Base-by-base conservation (phyloP, 2,888 invertebrate genomes). In the Agrochola lychnidis region DNA sequence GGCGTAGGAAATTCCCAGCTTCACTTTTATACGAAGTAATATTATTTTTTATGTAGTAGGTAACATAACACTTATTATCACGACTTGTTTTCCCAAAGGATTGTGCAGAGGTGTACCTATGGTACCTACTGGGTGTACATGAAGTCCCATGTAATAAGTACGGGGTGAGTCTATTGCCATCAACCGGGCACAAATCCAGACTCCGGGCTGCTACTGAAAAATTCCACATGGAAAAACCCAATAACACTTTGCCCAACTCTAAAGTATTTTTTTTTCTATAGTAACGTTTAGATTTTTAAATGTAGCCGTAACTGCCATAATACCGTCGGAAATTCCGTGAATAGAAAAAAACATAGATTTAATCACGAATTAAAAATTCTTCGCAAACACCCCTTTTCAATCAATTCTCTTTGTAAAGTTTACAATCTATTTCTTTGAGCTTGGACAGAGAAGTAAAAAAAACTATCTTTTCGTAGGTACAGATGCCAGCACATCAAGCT, bases 391-490 rank as follows among this genome's bases (percentile, higher is more conserved):
- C 56, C 53, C 57, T 71, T 30, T 30, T 69, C 56, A 67, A 56
- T 68, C 79, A 79, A 67, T 66, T 83, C 66, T 67, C 62, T 45
- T 84, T 76, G 76, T 83, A 86, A 76, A 83, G 73, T 75, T 79
- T 72, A 86, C 77, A 88, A 70, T 84, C 71, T 80, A 85, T 76
- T 83, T 77, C 73, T 83, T 77, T 79, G 67, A 66, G 53, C 22
- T 63, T 69, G 80, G 70, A 62, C 78, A 84, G 87, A 86, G 76
- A 86, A 87, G 80, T 76, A 88, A 80, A 77, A 73, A 59, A 10
- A 6, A 36, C 36, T 7, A 22, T 42, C 0, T 30, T 57, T 45
- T 36, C 45, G 4, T 36, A 36, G 36, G 22, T 7, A 12, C 16
- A 45, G 1, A 30, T 1, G 30, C n/a, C n/a, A n/a, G n/a, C n/a